Evolutionary conservation across 2,113 vertebrate species (phyloP).

Genomic region (Pyxicephalus adspersus): DNA sequence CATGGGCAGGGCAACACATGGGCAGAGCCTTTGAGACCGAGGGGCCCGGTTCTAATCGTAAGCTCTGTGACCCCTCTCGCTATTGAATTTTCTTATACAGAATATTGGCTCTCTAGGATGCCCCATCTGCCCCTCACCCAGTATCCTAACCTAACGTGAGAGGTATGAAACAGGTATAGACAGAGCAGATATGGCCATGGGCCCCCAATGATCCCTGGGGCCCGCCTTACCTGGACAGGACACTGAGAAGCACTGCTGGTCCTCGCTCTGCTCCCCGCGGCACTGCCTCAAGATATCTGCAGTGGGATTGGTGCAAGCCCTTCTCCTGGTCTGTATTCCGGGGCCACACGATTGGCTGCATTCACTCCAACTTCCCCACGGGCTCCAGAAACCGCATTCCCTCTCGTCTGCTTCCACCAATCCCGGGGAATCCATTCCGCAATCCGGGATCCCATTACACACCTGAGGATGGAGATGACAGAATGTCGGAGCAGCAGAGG

Average conservation of each 20-base stretch:
- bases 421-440: constrained; percentile 54
- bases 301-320: constrained; percentile 64
- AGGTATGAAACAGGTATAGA: no score
- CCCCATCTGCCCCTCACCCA: no score
- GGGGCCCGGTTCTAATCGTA: no score
- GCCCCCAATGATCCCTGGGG: no score
- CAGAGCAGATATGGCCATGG: no score
- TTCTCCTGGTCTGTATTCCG: constrained; percentile 69
- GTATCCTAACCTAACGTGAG: no score
- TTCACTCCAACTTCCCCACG: constrained; percentile 79
- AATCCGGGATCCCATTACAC: constrained; percentile 80
- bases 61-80: no score
- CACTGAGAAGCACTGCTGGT: constrained; percentile 76
- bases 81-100: no score
- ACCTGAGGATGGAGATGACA: constrained; percentile 68
- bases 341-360: constrained; percentile 81
- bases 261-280: constrained; percentile 70
- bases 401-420: constrained; percentile 70
- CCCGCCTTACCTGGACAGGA: constrained; percentile 76
- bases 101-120: no score
- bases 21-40: no score
- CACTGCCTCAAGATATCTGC: constrained; percentile 70
- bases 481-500: neutral
- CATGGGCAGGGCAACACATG: no score
- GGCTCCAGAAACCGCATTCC: constrained; percentile 77